Conservation (phyloP, 2,113 vertebrate genomes). For the Manacus vitellinus region DNA sequence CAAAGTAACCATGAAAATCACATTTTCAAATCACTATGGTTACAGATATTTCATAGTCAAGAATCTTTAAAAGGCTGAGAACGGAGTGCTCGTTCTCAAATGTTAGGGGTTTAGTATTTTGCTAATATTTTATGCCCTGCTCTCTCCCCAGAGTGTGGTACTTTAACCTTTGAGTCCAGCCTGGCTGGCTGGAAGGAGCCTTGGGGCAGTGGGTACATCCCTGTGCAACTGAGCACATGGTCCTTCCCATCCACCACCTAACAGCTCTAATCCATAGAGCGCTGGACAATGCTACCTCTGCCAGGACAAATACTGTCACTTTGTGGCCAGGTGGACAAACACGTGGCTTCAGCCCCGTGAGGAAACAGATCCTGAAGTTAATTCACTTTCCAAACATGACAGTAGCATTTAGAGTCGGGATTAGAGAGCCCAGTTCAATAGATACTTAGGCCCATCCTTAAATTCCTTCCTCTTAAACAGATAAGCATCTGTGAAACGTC, state of each 20-base stretch:
- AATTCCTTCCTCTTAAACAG: background rate
- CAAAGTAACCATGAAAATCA: background rate
- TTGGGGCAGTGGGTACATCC: background rate
- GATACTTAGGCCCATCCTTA: background rate
- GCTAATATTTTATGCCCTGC: background rate
- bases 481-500: background rate
- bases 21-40: background rate
- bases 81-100: background rate
- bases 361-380: background rate
- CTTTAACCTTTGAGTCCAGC: background rate
- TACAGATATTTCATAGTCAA: background rate
- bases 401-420: background rate
- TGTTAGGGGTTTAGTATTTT: background rate
- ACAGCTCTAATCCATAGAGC: background rate
- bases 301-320: background rate
- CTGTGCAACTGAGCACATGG: background rate
- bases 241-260: background rate
- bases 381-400: background rate
- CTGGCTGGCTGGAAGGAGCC: background rate
- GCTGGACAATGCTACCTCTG: background rate
- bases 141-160: rapidly evolving
- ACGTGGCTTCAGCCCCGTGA: background rate
- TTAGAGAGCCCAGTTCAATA: background rate
- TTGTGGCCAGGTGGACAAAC: background rate
- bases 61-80: background rate